A percentile compares a stretch with the other conserved stretches of the same genome.
phyloP scores from a whole-genome alignment of 2,113 vertebrate genomes.

The Dromiciops gliroides region DNA sequence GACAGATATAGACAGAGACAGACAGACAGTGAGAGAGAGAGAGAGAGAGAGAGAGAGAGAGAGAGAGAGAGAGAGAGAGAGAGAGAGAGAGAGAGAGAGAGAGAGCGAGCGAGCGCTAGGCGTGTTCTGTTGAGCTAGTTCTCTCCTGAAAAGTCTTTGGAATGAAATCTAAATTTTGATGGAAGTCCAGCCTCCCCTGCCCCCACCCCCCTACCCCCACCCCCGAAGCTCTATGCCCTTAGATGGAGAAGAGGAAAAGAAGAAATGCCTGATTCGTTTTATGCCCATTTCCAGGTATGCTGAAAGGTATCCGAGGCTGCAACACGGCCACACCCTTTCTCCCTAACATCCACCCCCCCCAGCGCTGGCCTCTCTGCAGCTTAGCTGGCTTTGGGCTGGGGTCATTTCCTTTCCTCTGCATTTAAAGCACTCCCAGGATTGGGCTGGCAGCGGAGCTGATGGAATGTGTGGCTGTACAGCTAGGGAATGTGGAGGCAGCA shows the following conservation, averaged over 20 bases:
- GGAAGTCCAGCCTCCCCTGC: background rate
- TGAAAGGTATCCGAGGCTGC: background rate
- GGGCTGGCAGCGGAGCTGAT: background rate
- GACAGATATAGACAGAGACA: too few species aligned
- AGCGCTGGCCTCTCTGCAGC: too few species aligned
- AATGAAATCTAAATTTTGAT: background rate
- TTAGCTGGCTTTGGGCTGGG: rapidly evolving
- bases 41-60: too few species aligned
- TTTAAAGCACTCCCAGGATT: rapidly evolving
- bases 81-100: too few species aligned
- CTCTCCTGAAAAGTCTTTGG: background rate
- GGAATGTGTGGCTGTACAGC: background rate
- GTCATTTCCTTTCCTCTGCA: background rate
- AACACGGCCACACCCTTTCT: background rate
- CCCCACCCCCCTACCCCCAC: too few species aligned
- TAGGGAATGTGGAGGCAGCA: slow-evolving; percentile 38
- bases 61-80: too few species aligned
- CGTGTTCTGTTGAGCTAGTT: background rate
- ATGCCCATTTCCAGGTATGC: background rate
- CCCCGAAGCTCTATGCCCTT: background rate
- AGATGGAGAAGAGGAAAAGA: background rate
- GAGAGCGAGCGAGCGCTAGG: too few species aligned
- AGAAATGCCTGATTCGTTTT: background rate
- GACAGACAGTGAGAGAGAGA: too few species aligned
- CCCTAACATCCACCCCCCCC: background rate